A percentile compares a stretch with the other conserved stretches of the same genome.
phyloP scores from a whole-genome alignment of 2,797 vertebrate genomes.

The Microtus agrestis region DNA sequence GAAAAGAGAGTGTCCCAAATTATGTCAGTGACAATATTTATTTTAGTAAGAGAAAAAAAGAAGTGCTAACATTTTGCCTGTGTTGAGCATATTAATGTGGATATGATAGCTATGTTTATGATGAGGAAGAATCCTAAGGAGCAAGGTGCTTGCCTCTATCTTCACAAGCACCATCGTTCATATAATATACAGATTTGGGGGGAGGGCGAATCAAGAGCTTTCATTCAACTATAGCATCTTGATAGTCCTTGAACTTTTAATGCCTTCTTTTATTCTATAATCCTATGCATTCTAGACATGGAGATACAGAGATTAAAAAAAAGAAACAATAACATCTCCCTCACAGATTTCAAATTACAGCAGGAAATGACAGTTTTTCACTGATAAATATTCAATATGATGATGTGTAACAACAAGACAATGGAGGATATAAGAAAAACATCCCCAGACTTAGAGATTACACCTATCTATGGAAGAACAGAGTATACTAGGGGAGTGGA shows the following conservation, averaged over 20 bases:
- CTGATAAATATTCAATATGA: not conserved
- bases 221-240: not conserved
- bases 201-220: not conserved
- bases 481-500: not conserved
- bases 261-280: not conserved
- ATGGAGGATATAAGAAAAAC: not conserved
- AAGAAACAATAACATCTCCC: not conserved
- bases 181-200: not conserved
- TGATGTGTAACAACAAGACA: not conserved
- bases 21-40: not conserved
- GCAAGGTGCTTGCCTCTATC: not conserved
- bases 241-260: not conserved
- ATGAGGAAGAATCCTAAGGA: not conserved
- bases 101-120: not conserved
- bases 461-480: not conserved
- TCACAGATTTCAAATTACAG: not conserved
- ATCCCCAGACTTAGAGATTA: not conserved
- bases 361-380: not conserved
- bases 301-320: not conserved
- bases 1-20: not conserved
- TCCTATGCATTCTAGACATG: not conserved
- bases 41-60: slow-evolving; percentile 12
- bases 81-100: not conserved
- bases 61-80: slow-evolving; percentile 26
- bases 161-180: not conserved